Evolutionary conservation across 2,888 invertebrate genomes (phyloP).

Genomic region (Loripinus fragilis): DNA sequence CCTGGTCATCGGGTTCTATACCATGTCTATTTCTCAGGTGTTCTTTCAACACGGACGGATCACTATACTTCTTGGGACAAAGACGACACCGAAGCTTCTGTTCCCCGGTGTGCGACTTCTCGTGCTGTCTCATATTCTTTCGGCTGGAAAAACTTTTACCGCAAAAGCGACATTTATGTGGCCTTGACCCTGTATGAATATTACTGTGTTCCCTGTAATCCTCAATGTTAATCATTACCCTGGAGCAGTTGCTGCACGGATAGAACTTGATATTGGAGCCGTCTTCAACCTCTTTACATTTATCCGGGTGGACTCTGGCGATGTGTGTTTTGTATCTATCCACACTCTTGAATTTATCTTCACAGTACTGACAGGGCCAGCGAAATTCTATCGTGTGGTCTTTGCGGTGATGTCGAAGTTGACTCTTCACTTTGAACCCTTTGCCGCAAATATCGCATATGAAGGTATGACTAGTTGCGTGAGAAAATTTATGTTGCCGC

Average conservation of each 20-base stretch:
- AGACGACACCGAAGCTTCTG: slow-evolving; percentile 36
- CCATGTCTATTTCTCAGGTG: slow-evolving; percentile 39
- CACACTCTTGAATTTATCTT: slow-evolving; percentile 41
- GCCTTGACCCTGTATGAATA: slow-evolving; percentile 46
- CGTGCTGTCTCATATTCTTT: slow-evolving; percentile 42
- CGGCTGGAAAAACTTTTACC: slow-evolving; percentile 38
- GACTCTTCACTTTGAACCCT: slow-evolving; percentile 39
- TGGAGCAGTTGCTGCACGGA: slow-evolving; percentile 33
- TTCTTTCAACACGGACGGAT: slow-evolving; percentile 23
- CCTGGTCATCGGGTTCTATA: neutral
- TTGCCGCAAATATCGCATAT: slow-evolving; percentile 52
- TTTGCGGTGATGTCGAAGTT: slow-evolving; percentile 39
- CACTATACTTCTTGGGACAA: slow-evolving; percentile 44
- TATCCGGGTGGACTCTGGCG: slow-evolving; percentile 36
- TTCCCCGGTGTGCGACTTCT: slow-evolving; percentile 31
- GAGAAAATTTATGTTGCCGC: slow-evolving; percentile 44
- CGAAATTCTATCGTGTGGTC: slow-evolving; percentile 37
- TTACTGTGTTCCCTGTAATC: slow-evolving; percentile 43
- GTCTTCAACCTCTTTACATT: slow-evolving; percentile 40
- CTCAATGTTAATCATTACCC: slow-evolving; percentile 46
- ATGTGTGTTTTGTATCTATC: slow-evolving; percentile 47
- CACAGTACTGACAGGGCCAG: slow-evolving; percentile 48
- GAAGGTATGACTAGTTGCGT: slow-evolving; percentile 27
- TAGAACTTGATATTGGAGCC: slow-evolving; percentile 47
- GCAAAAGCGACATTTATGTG: slow-evolving; percentile 42